Conservation (phyloP, 2,888 invertebrate species). For the Phanerotoma sp. region DNA sequence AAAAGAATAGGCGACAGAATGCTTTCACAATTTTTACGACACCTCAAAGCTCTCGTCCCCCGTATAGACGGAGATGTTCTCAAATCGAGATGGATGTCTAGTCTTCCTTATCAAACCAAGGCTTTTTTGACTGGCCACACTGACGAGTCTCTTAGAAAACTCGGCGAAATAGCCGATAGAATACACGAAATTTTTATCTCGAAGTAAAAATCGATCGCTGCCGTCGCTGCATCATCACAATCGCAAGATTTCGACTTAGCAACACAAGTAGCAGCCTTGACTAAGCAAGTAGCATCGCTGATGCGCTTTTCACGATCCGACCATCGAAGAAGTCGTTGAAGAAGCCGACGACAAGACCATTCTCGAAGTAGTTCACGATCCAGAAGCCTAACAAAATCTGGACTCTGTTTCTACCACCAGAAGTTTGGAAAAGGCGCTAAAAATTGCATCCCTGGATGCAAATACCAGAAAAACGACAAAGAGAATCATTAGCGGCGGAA, state of each 20-base stretch:
- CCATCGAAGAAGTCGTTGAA: not conserved
- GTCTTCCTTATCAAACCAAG: too few species aligned
- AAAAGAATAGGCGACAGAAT: conserved; percentile 32
- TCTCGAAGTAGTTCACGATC: not conserved
- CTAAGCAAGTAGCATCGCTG: not conserved
- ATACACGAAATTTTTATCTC: not conserved
- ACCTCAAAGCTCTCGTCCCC: conserved; percentile 32
- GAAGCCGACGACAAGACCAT: not conserved
- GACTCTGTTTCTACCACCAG: conserved; percentile 21
- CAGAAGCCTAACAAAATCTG: not conserved
- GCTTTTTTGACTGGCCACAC: conserved; percentile 24
- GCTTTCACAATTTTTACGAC: conserved; percentile 39
- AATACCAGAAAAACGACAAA: conserved; percentile 9
- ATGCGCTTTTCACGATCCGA: not conserved
- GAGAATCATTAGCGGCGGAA: conserved; percentile 39
- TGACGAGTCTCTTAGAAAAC: not conserved
- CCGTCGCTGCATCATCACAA: not conserved
- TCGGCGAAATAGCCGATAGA: not conserved
- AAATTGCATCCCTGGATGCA: conserved; percentile 21
- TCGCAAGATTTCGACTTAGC: not conserved
- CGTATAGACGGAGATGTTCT: too few species aligned
- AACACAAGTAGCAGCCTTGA: not conserved
- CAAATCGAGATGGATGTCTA: too few species aligned
- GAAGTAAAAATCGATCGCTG: not conserved
- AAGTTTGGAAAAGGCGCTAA: conserved; percentile 17